These are phyloP conservation scores for Polietes domitor DNA, from an alignment of 2,888 invertebrate species.

Conservation along the genomic window DNA sequence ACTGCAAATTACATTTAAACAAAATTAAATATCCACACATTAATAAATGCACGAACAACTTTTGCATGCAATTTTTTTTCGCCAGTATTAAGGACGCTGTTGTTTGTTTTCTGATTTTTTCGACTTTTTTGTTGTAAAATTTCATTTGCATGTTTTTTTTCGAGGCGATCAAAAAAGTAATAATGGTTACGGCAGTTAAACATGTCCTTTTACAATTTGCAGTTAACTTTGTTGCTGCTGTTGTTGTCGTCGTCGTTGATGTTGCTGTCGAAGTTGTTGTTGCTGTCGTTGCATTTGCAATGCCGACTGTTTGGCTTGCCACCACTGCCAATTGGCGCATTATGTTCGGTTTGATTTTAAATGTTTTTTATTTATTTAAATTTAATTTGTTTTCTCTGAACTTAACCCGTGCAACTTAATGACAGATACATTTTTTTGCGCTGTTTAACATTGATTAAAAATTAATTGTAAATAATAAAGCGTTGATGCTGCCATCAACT, in stretches of 20 bases:
- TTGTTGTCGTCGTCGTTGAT: background rate
- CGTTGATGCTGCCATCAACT: slow-evolving; percentile 22
- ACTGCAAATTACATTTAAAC: slow-evolving; percentile 42
- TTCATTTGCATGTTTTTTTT: background rate
- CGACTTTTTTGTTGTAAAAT: slow-evolving; percentile 9
- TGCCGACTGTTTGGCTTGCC: background rate
- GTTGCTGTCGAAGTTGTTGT: background rate
- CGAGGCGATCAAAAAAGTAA: slow-evolving; percentile 5
- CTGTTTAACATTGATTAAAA: slow-evolving; percentile 32
- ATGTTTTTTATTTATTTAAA: slow-evolving; percentile 53
- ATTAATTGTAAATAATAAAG: slow-evolving; percentile 33
- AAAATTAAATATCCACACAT: slow-evolving; percentile 45
- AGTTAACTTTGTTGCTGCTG: slow-evolving; percentile 33
- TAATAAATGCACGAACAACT: slow-evolving; percentile 11
- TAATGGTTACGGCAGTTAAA: slow-evolving; percentile 43
- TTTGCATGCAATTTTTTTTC: background rate
- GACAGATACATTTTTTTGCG: slow-evolving; percentile 32
- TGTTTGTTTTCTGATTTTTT: slow-evolving; percentile 29
- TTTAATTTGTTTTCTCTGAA: slow-evolving; percentile 47
- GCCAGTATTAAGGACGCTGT: slow-evolving; percentile 5
- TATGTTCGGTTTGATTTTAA: slow-evolving; percentile 30
- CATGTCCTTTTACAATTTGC: slow-evolving; percentile 30
- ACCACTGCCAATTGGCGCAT: slow-evolving; percentile 6
- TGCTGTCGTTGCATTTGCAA: background rate
- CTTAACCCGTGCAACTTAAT: slow-evolving; percentile 45